A percentile compares a stretch with the other conserved stretches of the same genome.
These are phyloP conservation scores for Corythaeola cristata DNA, from an alignment of 2,113 vertebrate species.

Conservation along the genomic window DNA sequence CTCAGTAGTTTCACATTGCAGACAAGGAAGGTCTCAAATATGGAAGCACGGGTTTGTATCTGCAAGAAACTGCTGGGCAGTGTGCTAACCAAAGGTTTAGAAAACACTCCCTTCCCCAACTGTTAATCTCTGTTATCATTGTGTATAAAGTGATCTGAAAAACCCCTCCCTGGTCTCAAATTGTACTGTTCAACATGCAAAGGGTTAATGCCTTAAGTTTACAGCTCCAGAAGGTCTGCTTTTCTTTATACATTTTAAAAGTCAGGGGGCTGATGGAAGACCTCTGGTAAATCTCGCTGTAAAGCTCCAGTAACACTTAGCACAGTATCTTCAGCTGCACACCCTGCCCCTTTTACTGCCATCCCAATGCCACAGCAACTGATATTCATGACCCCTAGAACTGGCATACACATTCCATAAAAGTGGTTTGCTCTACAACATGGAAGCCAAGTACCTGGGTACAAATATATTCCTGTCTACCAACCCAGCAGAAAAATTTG, in stretches of 20 bases:
- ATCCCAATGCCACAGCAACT: background rate
- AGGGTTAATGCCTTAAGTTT: background rate
- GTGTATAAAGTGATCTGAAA: background rate
- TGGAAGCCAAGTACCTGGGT: accelerated
- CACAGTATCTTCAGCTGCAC: background rate
- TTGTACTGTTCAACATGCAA: background rate
- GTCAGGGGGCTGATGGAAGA: background rate
- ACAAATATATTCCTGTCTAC: background rate
- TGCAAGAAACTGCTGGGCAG: background rate
- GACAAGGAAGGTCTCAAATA: background rate
- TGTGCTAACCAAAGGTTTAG: background rate
- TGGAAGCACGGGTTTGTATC: background rate
- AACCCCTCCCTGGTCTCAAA: background rate
- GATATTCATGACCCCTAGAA: background rate
- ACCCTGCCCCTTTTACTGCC: background rate
- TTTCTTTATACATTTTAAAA: background rate
- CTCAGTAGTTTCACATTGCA: background rate
- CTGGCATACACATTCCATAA: too few species aligned
- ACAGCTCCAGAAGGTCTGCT: background rate
- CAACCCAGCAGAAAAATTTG: background rate
- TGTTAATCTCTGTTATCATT: background rate
- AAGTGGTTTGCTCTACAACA: background rate
- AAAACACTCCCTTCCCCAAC: background rate
- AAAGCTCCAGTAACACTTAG: background rate
- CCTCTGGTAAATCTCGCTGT: background rate